Conservation (phyloP, 2,113 vertebrate species). For the Corvus cornix region DNA sequence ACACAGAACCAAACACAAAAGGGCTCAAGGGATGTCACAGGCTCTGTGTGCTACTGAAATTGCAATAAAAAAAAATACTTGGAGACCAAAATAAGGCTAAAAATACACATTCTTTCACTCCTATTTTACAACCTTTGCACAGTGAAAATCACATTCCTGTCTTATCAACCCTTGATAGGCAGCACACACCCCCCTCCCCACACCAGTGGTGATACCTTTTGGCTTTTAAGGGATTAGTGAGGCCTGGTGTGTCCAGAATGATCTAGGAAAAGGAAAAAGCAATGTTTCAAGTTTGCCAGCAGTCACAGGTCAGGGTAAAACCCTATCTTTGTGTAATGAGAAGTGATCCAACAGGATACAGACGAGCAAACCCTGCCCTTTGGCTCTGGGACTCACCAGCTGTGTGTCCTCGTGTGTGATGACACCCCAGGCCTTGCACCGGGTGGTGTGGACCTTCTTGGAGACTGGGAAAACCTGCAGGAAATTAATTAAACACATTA, state of each 20-base stretch:
- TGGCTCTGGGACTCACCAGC: slow-evolving; percentile 73
- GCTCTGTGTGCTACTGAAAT: not conserved
- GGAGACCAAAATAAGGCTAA: not conserved
- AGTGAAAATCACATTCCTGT: not conserved
- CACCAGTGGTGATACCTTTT: slow-evolving; percentile 76
- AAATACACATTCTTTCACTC: accelerated
- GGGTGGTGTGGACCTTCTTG: slow-evolving; percentile 93
- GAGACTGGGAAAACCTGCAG: slow-evolving; percentile 92
- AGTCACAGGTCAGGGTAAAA: not conserved
- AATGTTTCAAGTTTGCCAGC: not conserved
- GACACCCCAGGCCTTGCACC: slow-evolving; percentile 81
- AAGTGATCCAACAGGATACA: accelerated
- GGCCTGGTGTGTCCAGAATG: slow-evolving; percentile 93
- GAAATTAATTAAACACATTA: accelerated
- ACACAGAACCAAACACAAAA: not conserved
- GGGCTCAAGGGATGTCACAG: not conserved
- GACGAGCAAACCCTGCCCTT: not conserved
- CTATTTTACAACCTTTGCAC: not conserved
- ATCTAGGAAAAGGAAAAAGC: slow-evolving; percentile 74
- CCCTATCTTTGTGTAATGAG: accelerated
- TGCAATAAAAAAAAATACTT: not conserved
- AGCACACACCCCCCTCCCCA: not conserved
- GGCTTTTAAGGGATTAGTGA: slow-evolving; percentile 81
- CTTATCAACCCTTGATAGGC: accelerated
- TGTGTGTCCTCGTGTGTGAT: slow-evolving; percentile 84